Percentiles rank a stretch among this genome's conserved stretches.
Evolutionary conservation across 1,140 invertebrate species (phyloP).

Genomic region (Ceratina calcarata): DNA sequence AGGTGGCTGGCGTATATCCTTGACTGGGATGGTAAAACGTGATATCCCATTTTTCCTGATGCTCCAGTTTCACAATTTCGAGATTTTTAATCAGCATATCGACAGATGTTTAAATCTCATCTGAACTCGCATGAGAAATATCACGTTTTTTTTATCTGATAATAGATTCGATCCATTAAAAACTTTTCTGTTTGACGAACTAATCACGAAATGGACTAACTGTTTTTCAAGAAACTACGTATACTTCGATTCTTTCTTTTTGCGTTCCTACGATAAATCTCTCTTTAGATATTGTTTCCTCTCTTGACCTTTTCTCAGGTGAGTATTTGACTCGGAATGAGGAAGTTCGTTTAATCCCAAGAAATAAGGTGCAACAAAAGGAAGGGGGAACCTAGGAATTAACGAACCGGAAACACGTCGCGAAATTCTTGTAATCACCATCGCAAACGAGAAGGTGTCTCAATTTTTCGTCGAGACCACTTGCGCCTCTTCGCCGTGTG

Average conservation of each 20-base stretch:
- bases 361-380: no score
- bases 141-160: no score
- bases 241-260: neutral
- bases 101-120: neutral
- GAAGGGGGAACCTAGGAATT: neutral
- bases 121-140: neutral
- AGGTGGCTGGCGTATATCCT: neutral
- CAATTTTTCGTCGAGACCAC: neutral
- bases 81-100: constrained; percentile 18
- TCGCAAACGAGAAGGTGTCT: neutral
- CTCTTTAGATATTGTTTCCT: neutral
- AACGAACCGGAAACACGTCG: neutral
- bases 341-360: neutral
- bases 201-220: constrained; percentile 11
- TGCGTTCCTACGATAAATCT: neutral
- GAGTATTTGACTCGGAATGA: constrained; percentile 33
- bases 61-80: neutral
- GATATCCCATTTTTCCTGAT: neutral
- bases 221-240: neutral
- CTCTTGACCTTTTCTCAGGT: constrained; percentile 45
- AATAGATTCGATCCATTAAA: no score
- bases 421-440: constrained; percentile 15
- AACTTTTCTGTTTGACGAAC: no score
- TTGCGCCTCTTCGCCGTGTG: neutral
- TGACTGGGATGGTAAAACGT: neutral